Percentiles rank a stretch among this genome's conserved stretches.
Conservation (phyloP, 2,888 invertebrate species). For the Calameuta filiformis region DNA sequence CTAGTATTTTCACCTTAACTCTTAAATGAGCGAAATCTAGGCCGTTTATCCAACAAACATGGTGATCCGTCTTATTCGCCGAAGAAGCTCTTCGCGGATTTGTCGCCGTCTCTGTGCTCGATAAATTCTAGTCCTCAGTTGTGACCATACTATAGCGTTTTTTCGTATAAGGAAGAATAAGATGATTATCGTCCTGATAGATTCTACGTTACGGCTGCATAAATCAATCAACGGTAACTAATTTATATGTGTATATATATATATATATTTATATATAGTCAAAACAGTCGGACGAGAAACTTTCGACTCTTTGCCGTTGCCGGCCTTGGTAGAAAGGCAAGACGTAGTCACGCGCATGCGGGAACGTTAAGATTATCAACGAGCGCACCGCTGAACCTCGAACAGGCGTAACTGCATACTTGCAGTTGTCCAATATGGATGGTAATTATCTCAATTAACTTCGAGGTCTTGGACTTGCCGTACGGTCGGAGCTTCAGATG, state of each 20-base stretch:
- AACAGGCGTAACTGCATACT: slow-evolving; percentile 12
- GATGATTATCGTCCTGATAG: neutral
- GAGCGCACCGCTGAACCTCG: slow-evolving; percentile 2
- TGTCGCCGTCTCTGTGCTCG: neutral
- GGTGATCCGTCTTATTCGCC: neutral
- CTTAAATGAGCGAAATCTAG: neutral
- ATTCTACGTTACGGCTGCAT: neutral
- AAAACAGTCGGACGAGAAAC: neutral
- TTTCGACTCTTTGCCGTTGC: neutral
- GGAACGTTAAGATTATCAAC: slow-evolving; percentile 12
- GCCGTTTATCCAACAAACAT: neutral
- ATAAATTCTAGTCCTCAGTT: slow-evolving; percentile 6
- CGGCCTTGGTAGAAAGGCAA: slow-evolving; percentile 14
- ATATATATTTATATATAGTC: neutral
- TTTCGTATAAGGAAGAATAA: neutral
- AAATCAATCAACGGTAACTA: neutral
- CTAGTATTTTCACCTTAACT: neutral
- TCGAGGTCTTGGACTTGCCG: slow-evolving; percentile 13
- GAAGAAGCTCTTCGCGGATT: slow-evolving; percentile 1
- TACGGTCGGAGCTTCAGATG: neutral
- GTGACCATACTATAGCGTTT: neutral
- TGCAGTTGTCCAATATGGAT: slow-evolving; percentile 13
- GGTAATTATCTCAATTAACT: slow-evolving; percentile 17
- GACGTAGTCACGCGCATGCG: slow-evolving; percentile 8
- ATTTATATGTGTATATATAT: neutral